phyloP scores from a whole-genome alignment of 2,797 vertebrate species.

The Myotis planiceps region DNA sequence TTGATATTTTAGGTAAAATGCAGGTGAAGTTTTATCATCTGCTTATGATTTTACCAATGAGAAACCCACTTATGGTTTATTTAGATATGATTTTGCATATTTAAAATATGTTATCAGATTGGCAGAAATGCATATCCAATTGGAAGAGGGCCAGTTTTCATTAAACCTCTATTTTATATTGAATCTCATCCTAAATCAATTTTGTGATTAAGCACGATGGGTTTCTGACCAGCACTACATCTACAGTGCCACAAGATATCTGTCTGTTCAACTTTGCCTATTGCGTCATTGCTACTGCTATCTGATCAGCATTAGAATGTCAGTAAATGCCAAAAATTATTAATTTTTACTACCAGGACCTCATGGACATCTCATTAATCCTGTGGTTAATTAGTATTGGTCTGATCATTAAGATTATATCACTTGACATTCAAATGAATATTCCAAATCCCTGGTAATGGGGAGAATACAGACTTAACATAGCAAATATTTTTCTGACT shows the following conservation, averaged over 20 bases:
- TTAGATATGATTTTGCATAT: neutral
- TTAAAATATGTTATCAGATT: neutral
- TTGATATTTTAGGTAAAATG: neutral
- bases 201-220: neutral
- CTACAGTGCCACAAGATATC: neutral
- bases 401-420: constrained; percentile 57
- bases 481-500: neutral
- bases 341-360: neutral
- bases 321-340: neutral
- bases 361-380: constrained; percentile 48
- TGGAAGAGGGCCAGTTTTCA: neutral
- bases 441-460: neutral
- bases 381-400: constrained; percentile 51
- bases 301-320: neutral
- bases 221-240: neutral
- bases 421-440: constrained; percentile 51
- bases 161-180: neutral
- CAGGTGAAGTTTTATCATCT: neutral
- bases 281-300: neutral
- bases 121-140: neutral
- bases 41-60: neutral
- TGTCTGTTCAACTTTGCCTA: neutral
- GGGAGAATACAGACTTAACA: neutral
- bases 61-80: neutral
- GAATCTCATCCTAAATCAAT: neutral